Conservation (phyloP, 2,888 invertebrate genomes). For the Pteria penguin region DNA sequence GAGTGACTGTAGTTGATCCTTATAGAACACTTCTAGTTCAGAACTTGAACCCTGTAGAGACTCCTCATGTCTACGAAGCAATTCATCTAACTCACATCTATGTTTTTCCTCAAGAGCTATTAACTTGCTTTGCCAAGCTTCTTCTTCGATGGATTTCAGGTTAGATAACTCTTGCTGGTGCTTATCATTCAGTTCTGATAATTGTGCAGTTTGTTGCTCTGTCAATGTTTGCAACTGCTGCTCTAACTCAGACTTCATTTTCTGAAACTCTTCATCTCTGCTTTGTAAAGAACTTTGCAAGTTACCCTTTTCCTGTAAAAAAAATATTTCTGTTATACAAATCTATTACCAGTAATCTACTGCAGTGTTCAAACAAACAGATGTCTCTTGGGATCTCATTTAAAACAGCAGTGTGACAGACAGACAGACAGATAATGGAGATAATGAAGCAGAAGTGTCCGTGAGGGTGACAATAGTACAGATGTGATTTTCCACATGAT, state of each 20-base stretch:
- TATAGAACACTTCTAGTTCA: slow-evolving; percentile 66
- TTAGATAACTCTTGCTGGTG: slow-evolving; percentile 45
- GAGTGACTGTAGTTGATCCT: slow-evolving; percentile 59
- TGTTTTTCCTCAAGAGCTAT: slow-evolving; percentile 58
- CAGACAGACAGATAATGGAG: too few species aligned
- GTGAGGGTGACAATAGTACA: too few species aligned
- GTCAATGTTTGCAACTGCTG: slow-evolving; percentile 50
- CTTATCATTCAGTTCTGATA: slow-evolving; percentile 81
- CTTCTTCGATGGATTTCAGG: slow-evolving; percentile 77
- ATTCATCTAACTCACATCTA: slow-evolving; percentile 59
- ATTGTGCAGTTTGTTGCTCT: slow-evolving; percentile 43
- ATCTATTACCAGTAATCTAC: too few species aligned
- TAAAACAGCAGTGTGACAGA: too few species aligned
- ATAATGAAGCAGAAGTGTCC: too few species aligned
- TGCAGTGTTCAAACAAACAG: too few species aligned
- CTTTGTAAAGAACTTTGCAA: slow-evolving; percentile 8
- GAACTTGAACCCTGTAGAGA: slow-evolving; percentile 54
- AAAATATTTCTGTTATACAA: background rate
- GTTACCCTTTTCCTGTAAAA: slow-evolving; percentile 48
- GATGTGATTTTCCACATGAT: too few species aligned
- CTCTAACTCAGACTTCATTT: slow-evolving; percentile 48
- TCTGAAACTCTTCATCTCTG: slow-evolving; percentile 39
- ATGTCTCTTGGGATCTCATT: too few species aligned
- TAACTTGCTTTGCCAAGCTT: slow-evolving; percentile 57
- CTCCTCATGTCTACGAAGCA: slow-evolving; percentile 61